These are phyloP conservation scores for Petromus typicus DNA, from an alignment of 2,113 vertebrate species.

Conservation along the genomic window DNA sequence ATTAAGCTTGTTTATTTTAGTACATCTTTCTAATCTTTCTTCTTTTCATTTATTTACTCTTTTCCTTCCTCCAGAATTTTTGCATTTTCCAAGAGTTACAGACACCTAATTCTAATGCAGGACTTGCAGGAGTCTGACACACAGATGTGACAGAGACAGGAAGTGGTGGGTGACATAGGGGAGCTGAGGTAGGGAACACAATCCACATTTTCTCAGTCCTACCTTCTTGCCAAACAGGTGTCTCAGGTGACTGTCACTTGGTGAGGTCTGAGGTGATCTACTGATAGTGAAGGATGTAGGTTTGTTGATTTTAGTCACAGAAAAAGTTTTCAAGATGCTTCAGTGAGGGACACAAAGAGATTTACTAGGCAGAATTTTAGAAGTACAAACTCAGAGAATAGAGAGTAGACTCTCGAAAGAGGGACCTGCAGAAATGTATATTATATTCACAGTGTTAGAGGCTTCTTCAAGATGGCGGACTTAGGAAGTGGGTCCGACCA, in stretches of 20 bases:
- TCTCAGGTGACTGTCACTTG: background rate
- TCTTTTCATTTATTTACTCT: background rate
- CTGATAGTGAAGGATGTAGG: background rate
- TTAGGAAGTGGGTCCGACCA: background rate
- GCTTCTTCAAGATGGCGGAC: background rate
- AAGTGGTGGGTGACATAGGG: background rate
- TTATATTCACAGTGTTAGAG: background rate
- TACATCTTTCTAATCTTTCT: background rate
- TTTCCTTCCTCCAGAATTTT: background rate
- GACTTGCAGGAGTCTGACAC: background rate
- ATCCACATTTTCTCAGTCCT: background rate
- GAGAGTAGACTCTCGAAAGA: background rate
- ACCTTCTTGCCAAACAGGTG: background rate
- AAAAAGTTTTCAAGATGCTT: background rate
- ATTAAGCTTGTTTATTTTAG: background rate
- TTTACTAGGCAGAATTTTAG: background rate
- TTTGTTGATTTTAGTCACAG: background rate
- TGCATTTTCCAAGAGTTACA: background rate
- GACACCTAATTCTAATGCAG: background rate
- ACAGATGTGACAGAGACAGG: background rate
- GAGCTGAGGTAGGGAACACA: fast-evolving
- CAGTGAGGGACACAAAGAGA: background rate
- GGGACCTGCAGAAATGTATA: background rate
- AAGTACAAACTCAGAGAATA: background rate
- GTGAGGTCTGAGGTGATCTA: background rate